Evolutionary conservation across 2,888 invertebrate species (phyloP), one percentile per base, ranked within the genome.

Genomic region (Stenotaenia linearis): DNA sequence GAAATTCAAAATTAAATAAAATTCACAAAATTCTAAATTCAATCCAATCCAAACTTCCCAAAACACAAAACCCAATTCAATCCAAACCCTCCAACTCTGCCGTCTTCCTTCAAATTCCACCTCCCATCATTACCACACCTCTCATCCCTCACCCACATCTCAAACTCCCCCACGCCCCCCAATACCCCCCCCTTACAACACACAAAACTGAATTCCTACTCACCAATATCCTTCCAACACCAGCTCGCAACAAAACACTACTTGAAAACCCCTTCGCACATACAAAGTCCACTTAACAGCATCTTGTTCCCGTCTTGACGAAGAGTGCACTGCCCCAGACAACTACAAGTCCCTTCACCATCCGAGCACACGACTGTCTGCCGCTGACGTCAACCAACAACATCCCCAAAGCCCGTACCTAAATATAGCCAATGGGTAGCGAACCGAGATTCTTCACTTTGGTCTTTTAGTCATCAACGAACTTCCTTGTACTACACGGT

Each of bases 391-490:
- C 61, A 25, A 45, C 9, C 32, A 5, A 5, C 61, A 61, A 61
- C 61, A 61, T 61, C 25, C 25, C 25, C 25, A 61, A 61, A 28
- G 25, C 23, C 1, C 15, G 6, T 10, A 25, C 61, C 61, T 61
- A 61, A 61, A 61, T 61, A 61, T 61, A 61, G 61, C 61, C 61
- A 61, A 25, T 61, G 61, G 25, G 61, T 61, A 61, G 61, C 61
- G 25, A 61, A 25, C 23, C 61, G 25, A 28, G 23, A 61, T 61
- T 25, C 23, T 23, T 61, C 45, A 15, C 45, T 45, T 32, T 32
- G 12, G 45, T 45, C 45, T 45, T 45, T 15, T 21, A 4, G 56
- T 18, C 56, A 56, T 56, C 56, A 56, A 56, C 21, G 56, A 21
- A 56, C 4, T 21, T 18, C 56, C 40, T 56, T 56, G 56, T 56